Evolutionary conservation across 2,888 invertebrate species (phyloP), one percentile per base, ranked within the genome.

Genomic region (Synanthedon vespiformis): DNA sequence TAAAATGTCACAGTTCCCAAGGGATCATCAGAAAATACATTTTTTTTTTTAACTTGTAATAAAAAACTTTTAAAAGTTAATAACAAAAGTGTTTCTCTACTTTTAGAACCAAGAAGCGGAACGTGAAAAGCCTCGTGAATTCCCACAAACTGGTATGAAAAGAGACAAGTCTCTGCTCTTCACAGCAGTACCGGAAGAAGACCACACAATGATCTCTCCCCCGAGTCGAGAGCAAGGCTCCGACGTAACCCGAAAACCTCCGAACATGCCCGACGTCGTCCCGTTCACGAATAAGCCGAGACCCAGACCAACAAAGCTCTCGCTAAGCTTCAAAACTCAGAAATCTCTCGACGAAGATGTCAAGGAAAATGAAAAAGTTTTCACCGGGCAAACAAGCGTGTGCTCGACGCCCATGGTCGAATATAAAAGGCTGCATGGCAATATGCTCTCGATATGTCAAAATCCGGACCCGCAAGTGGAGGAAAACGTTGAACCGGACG

Each of bases 181-280:
- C 67, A 94, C 94, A 0, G 93, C 94, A 4, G 95, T 95, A 51
- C 93, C 94, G 1, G 95, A 95, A 80, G 95, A 95, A 68, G 91
- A 90, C 59, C 86, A 88, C 70, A 79, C 68, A 16, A 82, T 87
- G 78, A 86, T 85, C 57, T 87, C 88, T 0, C 88, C 88, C 0
- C 87, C 88, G 0, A 79, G 66, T 59, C 64, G 65, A 51, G 80
- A 79, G 10, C 74, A 75, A 14, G 61, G 58, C 18, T 59, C 68
- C 5, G 63, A 67, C 40, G 62, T 68, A 51, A 67, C 68, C 44
- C 60, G 74, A 48, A 79, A 80, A 55, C 70, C 64, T 0, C 71
- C 79, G 0, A 64, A 71, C 58, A 84, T 88, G 81, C 88, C 88
- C 1, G 88, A 88, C 56, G 88, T 88, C 1, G 88, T 88, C 0